phyloP scores from a whole-genome alignment of 2,888 invertebrate genomes.

The Villa cingulata region DNA sequence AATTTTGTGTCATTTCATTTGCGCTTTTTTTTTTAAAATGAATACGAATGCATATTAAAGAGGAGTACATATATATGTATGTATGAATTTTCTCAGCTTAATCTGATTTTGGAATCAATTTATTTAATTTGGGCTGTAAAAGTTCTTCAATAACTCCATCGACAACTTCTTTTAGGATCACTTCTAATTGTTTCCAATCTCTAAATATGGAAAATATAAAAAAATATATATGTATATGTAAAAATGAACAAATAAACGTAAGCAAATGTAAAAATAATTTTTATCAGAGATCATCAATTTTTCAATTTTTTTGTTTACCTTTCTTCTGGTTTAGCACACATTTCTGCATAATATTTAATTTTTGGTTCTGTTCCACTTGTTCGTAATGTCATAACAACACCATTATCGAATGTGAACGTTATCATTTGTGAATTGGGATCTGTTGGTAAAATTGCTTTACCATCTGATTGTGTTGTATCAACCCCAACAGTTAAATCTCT shows the following conservation, averaged over 20 bases:
- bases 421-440: conserved; percentile 76
- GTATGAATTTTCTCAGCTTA: no score
- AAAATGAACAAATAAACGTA: neutral
- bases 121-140: conserved; percentile 61
- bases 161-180: conserved; percentile 58
- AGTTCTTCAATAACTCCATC: conserved; percentile 64
- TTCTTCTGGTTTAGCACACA: conserved; percentile 54
- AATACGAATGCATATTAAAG: no score
- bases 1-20: no score
- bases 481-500: conserved; percentile 76
- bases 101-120: conserved; percentile 32
- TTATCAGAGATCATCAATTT: conserved; percentile 2
- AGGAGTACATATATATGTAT: no score
- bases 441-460: conserved; percentile 54
- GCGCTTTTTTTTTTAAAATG: no score
- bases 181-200: conserved; percentile 47
- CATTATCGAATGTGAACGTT: conserved; percentile 79
- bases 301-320: conserved; percentile 39
- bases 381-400: conserved; percentile 73
- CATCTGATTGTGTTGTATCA: conserved; percentile 56
- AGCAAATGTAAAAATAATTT: conserved; percentile 10
- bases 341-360: conserved; percentile 94
- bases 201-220: conserved; percentile 39
- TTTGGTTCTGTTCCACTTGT: conserved; percentile 99
- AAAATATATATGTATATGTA: neutral